phyloP scores from a whole-genome alignment of 2,888 invertebrate genomes.

The Cephus runcator region DNA sequence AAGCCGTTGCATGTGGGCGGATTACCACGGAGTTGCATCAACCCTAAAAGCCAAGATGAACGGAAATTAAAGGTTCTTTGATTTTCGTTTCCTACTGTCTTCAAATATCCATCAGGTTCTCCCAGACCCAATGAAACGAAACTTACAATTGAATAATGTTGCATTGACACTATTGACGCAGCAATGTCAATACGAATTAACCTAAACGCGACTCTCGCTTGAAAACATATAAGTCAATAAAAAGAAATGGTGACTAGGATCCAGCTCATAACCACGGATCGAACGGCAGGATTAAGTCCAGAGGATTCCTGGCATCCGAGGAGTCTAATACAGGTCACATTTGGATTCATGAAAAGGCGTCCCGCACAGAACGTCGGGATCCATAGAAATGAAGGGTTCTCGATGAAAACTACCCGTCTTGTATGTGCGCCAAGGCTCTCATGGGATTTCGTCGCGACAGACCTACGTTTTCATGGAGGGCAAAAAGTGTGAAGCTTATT shows the following conservation, averaged over 20 bases:
- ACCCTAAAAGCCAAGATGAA: neutral
- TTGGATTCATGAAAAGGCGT: constrained; percentile 1
- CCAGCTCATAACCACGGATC: neutral
- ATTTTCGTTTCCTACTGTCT: neutral
- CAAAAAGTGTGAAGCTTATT: neutral
- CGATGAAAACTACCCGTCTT: neutral
- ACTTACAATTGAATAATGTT: neutral
- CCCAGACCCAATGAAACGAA: neutral
- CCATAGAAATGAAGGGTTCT: constrained; percentile 2
- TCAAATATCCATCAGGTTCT: neutral
- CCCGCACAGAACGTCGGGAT: neutral
- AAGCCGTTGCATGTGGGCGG: neutral
- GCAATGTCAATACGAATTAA: neutral
- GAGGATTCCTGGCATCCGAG: neutral
- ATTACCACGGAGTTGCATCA: neutral
- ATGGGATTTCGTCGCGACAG: neutral
- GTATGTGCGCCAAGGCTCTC: neutral
- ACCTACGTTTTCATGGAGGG: neutral
- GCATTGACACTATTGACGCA: neutral
- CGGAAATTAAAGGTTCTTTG: neutral
- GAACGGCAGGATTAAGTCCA: neutral
- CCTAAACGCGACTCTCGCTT: neutral
- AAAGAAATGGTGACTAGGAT: neutral
- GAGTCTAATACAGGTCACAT: neutral
- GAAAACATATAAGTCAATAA: neutral